A percentile compares a stretch with the other conserved stretches of the same genome.
These are phyloP conservation scores for Periplaneta americana DNA, from an alignment of 1,140 invertebrate species.

Conservation along the genomic window DNA sequence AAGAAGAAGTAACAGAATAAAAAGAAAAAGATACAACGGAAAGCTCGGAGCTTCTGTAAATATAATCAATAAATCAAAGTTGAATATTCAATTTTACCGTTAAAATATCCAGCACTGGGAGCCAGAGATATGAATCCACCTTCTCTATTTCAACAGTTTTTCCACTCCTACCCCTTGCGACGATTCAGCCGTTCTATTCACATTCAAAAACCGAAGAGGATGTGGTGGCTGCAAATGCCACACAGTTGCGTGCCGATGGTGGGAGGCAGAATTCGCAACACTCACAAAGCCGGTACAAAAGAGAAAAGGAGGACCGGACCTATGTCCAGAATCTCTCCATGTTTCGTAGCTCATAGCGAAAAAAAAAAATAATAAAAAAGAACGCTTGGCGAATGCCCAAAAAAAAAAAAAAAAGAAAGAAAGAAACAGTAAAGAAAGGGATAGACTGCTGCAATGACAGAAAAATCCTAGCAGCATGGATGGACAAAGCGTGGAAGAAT, in stretches of 20 bases:
- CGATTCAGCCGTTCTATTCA: background rate
- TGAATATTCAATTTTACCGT: too few relatives aligned
- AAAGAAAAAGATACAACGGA: too few relatives aligned
- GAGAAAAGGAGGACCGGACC: background rate
- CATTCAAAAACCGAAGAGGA: background rate
- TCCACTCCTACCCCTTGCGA: background rate
- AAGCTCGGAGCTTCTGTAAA: too few relatives aligned
- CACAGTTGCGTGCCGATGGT: background rate
- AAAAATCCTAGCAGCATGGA: background rate
- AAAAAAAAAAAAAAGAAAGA: background rate
- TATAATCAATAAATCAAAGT: too few relatives aligned
- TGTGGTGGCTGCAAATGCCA: background rate
- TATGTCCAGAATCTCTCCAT: background rate
- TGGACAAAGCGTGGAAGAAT: background rate
- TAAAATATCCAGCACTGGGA: background rate
- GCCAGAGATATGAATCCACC: background rate
- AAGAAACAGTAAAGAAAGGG: background rate
- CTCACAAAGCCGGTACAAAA: background rate
- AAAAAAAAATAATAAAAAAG: background rate
- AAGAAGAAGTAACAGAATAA: too few relatives aligned
- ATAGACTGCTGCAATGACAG: background rate
- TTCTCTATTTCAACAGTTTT: background rate
- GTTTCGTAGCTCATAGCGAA: background rate
- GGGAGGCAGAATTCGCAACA: background rate
- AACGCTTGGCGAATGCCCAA: background rate